Conservation (phyloP, 2,113 vertebrate species). For the Sphaerodactylus townsendi region DNA sequence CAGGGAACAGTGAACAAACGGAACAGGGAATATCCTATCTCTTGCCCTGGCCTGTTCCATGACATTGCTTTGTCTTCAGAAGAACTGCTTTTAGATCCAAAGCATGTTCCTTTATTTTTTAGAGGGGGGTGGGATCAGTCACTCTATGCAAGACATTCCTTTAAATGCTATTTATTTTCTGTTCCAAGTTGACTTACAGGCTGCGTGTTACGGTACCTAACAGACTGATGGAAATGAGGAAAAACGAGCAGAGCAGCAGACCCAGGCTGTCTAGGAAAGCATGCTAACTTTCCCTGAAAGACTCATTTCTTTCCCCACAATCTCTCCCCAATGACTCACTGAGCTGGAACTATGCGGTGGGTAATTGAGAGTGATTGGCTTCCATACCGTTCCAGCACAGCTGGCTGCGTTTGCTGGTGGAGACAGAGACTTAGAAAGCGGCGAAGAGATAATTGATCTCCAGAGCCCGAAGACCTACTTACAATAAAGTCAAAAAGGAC, state of each 20-base stretch:
- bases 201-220: slow-evolving; percentile 28
- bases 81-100: neutral
- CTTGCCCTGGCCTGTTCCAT: neutral
- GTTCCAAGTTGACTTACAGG: slow-evolving; percentile 32
- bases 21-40: too few species aligned
- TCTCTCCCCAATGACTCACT: slow-evolving; percentile 29
- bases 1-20: too few species aligned
- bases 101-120: neutral
- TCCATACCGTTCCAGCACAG: slow-evolving; percentile 58
- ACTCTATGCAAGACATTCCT: slow-evolving; percentile 26
- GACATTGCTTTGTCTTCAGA: neutral
- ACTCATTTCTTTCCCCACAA: slow-evolving; percentile 52
- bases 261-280: slow-evolving; percentile 38
- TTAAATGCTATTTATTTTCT: slow-evolving; percentile 22
- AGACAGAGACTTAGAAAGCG: slow-evolving; percentile 57
- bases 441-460: slow-evolving; percentile 66
- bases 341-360: slow-evolving; percentile 53
- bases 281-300: slow-evolving; percentile 53
- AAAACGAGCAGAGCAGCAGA: neutral
- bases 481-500: slow-evolving; percentile 55
- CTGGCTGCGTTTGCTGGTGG: slow-evolving; percentile 49
- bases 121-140: neutral
- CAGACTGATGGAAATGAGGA: slow-evolving; percentile 23
- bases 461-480: slow-evolving; percentile 56
- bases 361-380: slow-evolving; percentile 57